Evolutionary conservation across 30 jellyfish, hydroid and myxozoan species (phyloP), one percentile per base, ranked within the genome.

Genomic region (Chironex yamaguchii): DNA sequence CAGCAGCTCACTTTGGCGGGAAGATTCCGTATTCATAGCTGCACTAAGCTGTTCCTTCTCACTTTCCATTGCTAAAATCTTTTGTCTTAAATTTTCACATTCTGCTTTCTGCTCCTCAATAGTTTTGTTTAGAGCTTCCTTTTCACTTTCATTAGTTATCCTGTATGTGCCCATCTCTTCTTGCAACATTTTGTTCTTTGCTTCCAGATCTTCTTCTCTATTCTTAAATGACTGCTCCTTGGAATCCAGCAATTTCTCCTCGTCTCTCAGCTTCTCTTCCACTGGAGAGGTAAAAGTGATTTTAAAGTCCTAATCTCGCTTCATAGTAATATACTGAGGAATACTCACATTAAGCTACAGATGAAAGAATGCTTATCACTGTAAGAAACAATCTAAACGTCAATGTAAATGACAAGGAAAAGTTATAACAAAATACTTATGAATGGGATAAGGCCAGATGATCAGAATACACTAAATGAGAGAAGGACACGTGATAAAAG

Each of bases 151-250:
- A n/a, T n/a, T n/a, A n/a, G n/a, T n/a, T n/a, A n/a, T n/a, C n/a
- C n/a, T n/a, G n/a, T n/a, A n/a, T n/a, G n/a, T n/a, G n/a, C n/a
- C n/a, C 13, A 17, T 88, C 36, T 92, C 97, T n/a, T 34, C 74
- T 62, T 87, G 87, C 13, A 83, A 31, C 0, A 34, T 58, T 31
- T 71, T 71, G 11, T 74, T 3, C 25, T 49, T 30, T 17, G 27
- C 36, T 9, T 62, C 29, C 24, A 53, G 35, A 20, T 85, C 91
- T n/a, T 91, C 91, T 52, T 88, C 67, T 52, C 86, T 81, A 11
- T 86, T 71, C 31, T 79, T 62, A 4, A 89, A 66, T 14, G 82
- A 20, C 34, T 78, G 36, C 13, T 65, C 69, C 35, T 88, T 96
- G 4, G 71, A 90, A 29, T 49, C 17, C 9, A 9, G 58, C 9